Evolutionary conservation across 2,797 vertebrate genomes (phyloP).

Genomic region (Typhlichthys subterraneus): DNA sequence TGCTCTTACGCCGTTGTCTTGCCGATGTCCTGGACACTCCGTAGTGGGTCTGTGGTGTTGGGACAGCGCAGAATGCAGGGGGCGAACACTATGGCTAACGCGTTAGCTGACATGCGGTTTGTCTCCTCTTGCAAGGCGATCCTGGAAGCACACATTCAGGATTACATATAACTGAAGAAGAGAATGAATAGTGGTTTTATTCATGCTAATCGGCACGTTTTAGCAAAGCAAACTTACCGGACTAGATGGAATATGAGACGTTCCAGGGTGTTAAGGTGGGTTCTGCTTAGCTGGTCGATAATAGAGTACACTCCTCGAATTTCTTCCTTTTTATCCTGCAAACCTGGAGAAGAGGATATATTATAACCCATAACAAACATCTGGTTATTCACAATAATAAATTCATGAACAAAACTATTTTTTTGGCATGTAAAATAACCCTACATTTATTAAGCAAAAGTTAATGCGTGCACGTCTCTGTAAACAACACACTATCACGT

Average conservation of each 20-base stretch:
- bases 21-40: constrained; percentile 96
- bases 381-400: neutral
- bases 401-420: neutral
- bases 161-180: neutral
- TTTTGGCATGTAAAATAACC: neutral
- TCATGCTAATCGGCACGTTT: neutral
- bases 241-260: constrained; percentile 97
- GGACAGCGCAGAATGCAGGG: constrained; percentile 97
- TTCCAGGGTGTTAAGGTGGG: constrained; percentile 92
- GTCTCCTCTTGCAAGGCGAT: constrained; percentile 95
- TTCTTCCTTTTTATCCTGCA: constrained; percentile 92
- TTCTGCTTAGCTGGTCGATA: constrained; percentile 95
- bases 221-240: constrained; percentile 76
- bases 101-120: constrained; percentile 97
- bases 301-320: constrained; percentile 90
- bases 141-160: constrained; percentile 68
- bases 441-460: neutral
- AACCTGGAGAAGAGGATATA: constrained; percentile 70
- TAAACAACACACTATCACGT: neutral
- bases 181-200: neutral
- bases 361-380: neutral
- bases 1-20: constrained; percentile 96
- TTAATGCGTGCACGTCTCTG: neutral
- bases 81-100: constrained; percentile 96
- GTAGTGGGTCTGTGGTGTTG: constrained; percentile 91